Percentiles rank a stretch among this genome's conserved stretches.
Conservation (phyloP, 2,113 vertebrate species). For the Arenaria interpres region DNA sequence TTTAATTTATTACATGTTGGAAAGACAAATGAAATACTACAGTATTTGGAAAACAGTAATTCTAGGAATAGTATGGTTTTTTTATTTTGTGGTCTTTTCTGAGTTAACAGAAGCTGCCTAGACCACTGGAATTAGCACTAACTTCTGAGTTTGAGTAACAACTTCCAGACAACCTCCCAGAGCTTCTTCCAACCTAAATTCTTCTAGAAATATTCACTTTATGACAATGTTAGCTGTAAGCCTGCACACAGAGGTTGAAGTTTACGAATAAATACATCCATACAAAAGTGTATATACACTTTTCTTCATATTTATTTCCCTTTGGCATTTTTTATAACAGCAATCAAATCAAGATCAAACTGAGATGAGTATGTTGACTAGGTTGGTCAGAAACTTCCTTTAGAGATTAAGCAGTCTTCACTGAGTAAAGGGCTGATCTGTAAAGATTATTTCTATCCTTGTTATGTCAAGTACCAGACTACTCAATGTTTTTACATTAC, state of each 20-base stretch:
- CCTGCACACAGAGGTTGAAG: neutral
- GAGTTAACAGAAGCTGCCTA: neutral
- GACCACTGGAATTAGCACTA: neutral
- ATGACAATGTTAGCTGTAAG: neutral
- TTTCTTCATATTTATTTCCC: neutral
- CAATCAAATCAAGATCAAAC: neutral
- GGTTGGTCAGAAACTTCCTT: neutral
- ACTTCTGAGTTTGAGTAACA: neutral
- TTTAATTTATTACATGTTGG: neutral
- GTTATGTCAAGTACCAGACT: neutral
- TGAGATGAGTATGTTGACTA: neutral
- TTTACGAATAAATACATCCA: neutral
- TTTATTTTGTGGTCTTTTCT: neutral
- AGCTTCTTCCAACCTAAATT: neutral
- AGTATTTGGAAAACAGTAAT: neutral
- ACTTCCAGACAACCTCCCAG: neutral
- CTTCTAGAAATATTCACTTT: neutral
- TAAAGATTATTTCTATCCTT: neutral
- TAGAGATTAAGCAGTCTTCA: neutral
- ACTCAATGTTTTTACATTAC: neutral
- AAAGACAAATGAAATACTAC: neutral
- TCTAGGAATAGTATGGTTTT: neutral
- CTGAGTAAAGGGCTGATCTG: neutral
- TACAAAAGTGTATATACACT: neutral
- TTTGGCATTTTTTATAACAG: neutral